A percentile compares a stretch with the other conserved stretches of the same genome.
phyloP scores from a whole-genome alignment of 1,140 invertebrate genomes.

The Glomeris maerens region DNA sequence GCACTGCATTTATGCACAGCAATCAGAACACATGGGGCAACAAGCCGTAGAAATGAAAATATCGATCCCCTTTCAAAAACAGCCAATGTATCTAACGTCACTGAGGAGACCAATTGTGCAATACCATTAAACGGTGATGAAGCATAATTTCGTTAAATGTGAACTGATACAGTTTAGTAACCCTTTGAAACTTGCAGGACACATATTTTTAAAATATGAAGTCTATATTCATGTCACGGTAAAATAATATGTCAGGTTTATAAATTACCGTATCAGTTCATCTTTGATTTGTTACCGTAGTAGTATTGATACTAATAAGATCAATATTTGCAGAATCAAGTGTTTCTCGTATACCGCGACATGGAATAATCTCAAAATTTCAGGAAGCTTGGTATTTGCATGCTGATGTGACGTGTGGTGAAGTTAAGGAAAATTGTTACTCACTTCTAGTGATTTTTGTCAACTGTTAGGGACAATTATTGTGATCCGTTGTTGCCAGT shows the following conservation, averaged over 20 bases:
- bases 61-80: no score
- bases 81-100: no score
- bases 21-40: no score
- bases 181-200: background rate
- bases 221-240: background rate
- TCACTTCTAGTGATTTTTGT: constrained; percentile 10
- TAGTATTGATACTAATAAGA: background rate
- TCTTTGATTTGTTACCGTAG: background rate
- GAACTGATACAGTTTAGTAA: no score
- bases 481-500: constrained; percentile 60
- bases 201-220: background rate
- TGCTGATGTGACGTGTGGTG: background rate
- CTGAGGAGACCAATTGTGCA: no score
- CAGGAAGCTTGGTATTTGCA: constrained; percentile 2
- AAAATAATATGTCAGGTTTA: background rate
- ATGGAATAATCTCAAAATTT: background rate
- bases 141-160: no score
- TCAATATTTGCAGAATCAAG: no score
- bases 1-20: no score
- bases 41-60: no score
- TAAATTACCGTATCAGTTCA: background rate
- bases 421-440: background rate
- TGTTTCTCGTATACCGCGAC: no score
- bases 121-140: no score
- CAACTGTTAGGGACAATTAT: constrained; percentile 39